Conservation (phyloP, 1,140 invertebrate species). For the Drosophila mayri region DNA sequence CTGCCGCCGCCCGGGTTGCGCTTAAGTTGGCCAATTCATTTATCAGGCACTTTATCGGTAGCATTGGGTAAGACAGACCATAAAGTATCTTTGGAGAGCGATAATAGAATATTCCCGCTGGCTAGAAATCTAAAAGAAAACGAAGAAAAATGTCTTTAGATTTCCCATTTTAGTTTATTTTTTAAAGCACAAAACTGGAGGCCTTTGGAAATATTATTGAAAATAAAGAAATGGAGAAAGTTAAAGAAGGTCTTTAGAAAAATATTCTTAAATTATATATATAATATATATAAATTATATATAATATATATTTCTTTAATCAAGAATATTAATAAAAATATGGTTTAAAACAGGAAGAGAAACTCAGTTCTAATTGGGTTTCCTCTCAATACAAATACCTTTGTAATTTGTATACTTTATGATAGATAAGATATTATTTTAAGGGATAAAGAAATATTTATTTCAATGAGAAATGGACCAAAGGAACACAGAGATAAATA, state of each 20-base stretch:
- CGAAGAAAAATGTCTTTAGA: not conserved
- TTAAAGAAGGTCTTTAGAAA: too few relatives aligned
- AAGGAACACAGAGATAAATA: too few relatives aligned
- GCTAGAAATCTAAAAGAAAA: not conserved
- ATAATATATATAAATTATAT: too few relatives aligned
- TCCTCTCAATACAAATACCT: too few relatives aligned
- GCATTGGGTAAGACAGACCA: slow-evolving; percentile 19
- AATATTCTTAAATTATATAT: too few relatives aligned
- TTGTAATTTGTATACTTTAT: not conserved
- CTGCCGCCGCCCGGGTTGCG: slow-evolving; percentile 5
- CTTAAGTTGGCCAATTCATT: slow-evolving; percentile 54
- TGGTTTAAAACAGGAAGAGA: too few relatives aligned
- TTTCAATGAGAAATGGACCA: too few relatives aligned
- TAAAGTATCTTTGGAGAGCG: slow-evolving; percentile 27
- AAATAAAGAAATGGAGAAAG: too few relatives aligned
- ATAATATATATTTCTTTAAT: too few relatives aligned
- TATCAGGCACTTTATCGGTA: slow-evolving; percentile 43
- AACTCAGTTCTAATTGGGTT: too few relatives aligned
- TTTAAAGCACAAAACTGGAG: not conserved
- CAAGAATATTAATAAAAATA: too few relatives aligned
- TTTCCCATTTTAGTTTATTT: not conserved
- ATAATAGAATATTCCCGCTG: slow-evolving; percentile 12
- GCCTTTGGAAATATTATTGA: not conserved
- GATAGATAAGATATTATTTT: not conserved
- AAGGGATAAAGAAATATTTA: too few relatives aligned